Conservation (phyloP, 2,113 vertebrate genomes). For the Malurus melanocephalus region DNA sequence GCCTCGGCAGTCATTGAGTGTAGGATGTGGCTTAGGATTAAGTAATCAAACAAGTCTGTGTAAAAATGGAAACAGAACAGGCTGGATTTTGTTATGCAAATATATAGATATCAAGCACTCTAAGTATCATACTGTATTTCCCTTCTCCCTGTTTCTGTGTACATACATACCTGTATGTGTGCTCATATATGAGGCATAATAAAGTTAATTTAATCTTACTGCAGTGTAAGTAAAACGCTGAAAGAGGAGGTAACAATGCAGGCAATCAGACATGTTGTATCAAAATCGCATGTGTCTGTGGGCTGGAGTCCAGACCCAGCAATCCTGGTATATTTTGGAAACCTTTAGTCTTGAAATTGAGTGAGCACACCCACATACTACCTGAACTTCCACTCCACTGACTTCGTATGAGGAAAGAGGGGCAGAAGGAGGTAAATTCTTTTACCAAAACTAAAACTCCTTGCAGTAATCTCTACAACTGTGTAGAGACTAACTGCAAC, state of each 20-base stretch:
- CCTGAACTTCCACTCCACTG: neutral
- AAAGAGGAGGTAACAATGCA: neutral
- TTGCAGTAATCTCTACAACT: neutral
- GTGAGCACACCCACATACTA: neutral
- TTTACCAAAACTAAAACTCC: neutral
- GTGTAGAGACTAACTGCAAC: neutral
- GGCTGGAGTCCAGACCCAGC: neutral
- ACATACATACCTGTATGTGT: neutral
- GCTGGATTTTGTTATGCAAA: slow-evolving; percentile 18
- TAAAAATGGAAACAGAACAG: slow-evolving; percentile 14
- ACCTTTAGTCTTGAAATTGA: neutral
- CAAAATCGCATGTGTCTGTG: neutral
- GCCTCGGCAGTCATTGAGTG: fast-evolving
- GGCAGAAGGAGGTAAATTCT: neutral
- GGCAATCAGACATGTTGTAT: neutral
- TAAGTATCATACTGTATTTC: neutral
- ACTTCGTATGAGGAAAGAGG: neutral
- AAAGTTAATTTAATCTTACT: neutral
- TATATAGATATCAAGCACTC: neutral
- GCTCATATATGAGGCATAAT: neutral
- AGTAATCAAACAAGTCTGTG: neutral
- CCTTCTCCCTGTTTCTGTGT: neutral
- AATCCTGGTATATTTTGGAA: neutral
- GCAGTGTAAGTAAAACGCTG: neutral
- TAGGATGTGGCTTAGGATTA: neutral